Conservation (phyloP, 2,888 invertebrate genomes). For the Drosophila meridionalis region DNA sequence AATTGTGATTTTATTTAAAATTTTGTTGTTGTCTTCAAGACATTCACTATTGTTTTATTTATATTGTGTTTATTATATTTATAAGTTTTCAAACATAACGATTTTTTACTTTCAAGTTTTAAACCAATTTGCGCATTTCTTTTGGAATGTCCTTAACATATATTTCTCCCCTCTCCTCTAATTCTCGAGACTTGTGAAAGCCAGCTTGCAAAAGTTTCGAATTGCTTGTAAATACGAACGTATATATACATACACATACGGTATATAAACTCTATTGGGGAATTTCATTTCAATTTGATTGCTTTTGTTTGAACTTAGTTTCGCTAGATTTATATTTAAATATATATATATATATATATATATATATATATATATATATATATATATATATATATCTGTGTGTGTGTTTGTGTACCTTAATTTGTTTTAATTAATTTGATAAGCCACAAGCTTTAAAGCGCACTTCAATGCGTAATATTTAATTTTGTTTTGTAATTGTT, state of each 20-base stretch:
- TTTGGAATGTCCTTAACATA: conserved; percentile 34
- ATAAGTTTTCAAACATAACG: conserved; percentile 66
- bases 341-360: conserved; percentile 41
- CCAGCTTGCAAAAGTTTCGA: conserved; percentile 71
- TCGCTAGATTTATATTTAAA: conserved; percentile 41
- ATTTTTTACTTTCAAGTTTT: conserved; percentile 52
- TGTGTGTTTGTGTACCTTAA: conserved; percentile 37
- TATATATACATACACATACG: conserved; percentile 1
- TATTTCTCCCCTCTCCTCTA: conserved; percentile 21
- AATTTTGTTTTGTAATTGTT: conserved; percentile 9
- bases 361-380: too few relatives aligned
- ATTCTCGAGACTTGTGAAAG: conserved; percentile 58
- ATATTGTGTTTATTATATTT: conserved; percentile 41
- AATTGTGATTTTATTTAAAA: conserved; percentile 33
- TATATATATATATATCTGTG: conserved; percentile 18
- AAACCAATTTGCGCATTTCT: conserved; percentile 77
- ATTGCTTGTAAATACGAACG: conserved; percentile 43
- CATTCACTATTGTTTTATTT: conserved; percentile 52
- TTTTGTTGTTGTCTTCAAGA: conserved; percentile 65
- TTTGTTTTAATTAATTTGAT: conserved; percentile 38
- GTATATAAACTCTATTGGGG: conserved; percentile 46
- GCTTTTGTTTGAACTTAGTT: conserved; percentile 71
- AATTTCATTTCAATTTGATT: conserved; percentile 68
- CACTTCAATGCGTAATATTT: conserved; percentile 69
- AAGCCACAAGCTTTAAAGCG: conserved; percentile 80